Evolutionary conservation across 2,888 invertebrate genomes (phyloP), one percentile per base, ranked within the genome.

Genomic region (Dicyrtomina minuta): DNA sequence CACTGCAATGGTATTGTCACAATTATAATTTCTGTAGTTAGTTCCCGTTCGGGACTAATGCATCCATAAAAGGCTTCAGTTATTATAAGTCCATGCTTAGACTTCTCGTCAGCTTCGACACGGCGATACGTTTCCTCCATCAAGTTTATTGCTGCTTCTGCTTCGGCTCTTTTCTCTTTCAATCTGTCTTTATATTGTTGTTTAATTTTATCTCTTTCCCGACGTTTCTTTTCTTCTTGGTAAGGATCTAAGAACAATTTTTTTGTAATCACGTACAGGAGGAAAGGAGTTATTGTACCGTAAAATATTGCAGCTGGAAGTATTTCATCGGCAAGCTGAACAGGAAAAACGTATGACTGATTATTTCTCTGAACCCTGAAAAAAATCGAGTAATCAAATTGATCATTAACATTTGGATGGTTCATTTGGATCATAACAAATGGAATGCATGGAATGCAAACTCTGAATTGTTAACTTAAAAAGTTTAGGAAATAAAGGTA

Each of bases 1-100:
- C 96, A 95, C 83, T 98, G 98, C 27, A 98, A 80, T 0, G 96
- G 95, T 79, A 96, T 87, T n/a, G 93, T 95, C 17, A 97, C 97
- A 82, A 97, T 96, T 72, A 95, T 89, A 2, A 89, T 85, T 79
- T 90, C 89, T 12, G 70, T 55, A 13, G 64, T 74, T 44, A 72
- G 58, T 44, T 70, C 65, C 20, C 56, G 74, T 58, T 80, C 77
- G 75, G 71, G 43, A 61, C 73, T 69, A 26, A 84, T 81, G 70
- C 90, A 82, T 24, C 93, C 93, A 79, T 93, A 93, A 10, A 91
- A 79, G 0, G 96, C 97, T 79, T 89, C 88, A 0, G 89, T 83
- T 72, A 99, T 92, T 56, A 98, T 85, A 41, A 99, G 84, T 0
- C 98, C 98, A 73, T 87, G 87, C 77, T 89, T 90, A 41, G 85